Evolutionary conservation across 2,888 invertebrate species (phyloP).

Genomic region (Nemurella pictetii): DNA sequence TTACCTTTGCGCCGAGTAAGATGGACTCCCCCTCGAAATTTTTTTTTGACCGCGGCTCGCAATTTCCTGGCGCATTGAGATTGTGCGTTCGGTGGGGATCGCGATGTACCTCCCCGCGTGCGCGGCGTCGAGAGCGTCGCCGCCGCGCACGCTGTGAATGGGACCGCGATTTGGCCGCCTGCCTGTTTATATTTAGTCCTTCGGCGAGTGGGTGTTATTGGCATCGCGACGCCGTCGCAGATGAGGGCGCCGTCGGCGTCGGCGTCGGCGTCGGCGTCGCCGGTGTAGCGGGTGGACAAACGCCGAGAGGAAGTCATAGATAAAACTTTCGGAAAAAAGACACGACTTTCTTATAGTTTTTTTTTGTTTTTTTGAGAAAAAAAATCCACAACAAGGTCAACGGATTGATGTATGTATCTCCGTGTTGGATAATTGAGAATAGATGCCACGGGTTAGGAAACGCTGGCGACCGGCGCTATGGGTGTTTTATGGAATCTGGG

Average conservation of each 20-base stretch:
- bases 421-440: constrained; percentile 30
- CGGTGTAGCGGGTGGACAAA: background rate
- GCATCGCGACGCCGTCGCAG: constrained; percentile 13
- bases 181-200: constrained; percentile 55
- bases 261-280: background rate
- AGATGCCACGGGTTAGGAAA: too few species aligned
- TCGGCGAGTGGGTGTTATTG: constrained; percentile 51
- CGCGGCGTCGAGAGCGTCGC: background rate
- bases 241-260: background rate
- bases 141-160: constrained; percentile 52
- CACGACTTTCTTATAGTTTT: background rate
- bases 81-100: background rate
- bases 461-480: background rate
- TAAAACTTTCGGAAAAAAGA: constrained; percentile 13
- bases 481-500: constrained; percentile 19
- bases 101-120: constrained; percentile 12
- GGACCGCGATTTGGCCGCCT: constrained; percentile 55
- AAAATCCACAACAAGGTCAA: constrained; percentile 22
- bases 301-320: constrained; percentile 24
- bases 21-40: background rate
- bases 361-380: background rate
- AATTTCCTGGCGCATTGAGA: constrained; percentile 1
- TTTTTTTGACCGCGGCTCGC: background rate
- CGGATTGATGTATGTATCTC: constrained; percentile 17
- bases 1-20: background rate